Conservation (phyloP, 2,888 invertebrate genomes). For the Urechis unicinctus region DNA sequence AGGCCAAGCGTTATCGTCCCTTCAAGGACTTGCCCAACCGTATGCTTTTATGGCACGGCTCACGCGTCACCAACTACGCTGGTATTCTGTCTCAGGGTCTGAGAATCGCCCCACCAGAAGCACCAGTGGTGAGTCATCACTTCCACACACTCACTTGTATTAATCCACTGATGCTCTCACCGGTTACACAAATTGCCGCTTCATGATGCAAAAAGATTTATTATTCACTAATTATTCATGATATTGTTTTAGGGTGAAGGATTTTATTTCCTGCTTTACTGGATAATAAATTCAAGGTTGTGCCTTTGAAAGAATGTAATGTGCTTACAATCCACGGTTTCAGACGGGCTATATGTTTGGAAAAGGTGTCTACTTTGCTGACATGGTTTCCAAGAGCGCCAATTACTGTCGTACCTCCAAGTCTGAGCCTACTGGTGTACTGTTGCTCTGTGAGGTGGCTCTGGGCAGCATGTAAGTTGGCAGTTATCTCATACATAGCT, state of each 20-base stretch:
- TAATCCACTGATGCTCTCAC: no score
- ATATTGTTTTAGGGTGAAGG: no score
- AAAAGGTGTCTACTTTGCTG: slow-evolving; percentile 92
- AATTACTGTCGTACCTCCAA: slow-evolving; percentile 83
- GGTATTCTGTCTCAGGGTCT: slow-evolving; percentile 82
- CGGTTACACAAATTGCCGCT: no score
- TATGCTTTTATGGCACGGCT: slow-evolving; percentile 93
- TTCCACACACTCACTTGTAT: slow-evolving; percentile 6
- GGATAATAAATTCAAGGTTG: no score
- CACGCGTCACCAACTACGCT: slow-evolving; percentile 86
- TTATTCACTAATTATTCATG: no score
- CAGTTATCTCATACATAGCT: neutral
- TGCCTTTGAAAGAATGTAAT: no score
- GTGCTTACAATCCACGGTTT: no score
- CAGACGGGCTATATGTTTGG: slow-evolving; percentile 81
- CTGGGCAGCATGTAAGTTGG: slow-evolving; percentile 80
- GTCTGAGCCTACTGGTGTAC: slow-evolving; percentile 67
- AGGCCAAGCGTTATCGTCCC: slow-evolving; percentile 68
- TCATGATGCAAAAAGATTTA: no score
- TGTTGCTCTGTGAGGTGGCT: slow-evolving; percentile 89
- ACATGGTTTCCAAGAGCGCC: slow-evolving; percentile 97
- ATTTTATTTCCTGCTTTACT: no score
- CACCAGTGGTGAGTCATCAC: slow-evolving; percentile 62
- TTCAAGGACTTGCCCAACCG: slow-evolving; percentile 78
- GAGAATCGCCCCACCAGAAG: slow-evolving; percentile 96